These are phyloP conservation scores for Dastarcus helophoroides DNA, from an alignment of 2,888 invertebrate genomes.

Conservation along the genomic window DNA sequence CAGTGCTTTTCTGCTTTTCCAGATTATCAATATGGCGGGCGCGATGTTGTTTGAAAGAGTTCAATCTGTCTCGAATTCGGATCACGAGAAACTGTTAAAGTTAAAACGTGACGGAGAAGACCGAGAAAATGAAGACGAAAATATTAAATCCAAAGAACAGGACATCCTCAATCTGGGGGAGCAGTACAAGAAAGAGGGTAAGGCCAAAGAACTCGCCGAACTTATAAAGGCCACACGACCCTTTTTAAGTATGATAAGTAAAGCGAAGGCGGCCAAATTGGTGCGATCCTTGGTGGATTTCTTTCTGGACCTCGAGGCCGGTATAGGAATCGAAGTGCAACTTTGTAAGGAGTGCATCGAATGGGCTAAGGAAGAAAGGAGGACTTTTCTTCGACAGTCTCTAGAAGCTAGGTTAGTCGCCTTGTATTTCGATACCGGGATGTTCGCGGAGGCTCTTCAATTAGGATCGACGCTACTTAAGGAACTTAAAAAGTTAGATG, in stretches of 20 bases:
- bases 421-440: conserved; percentile 84
- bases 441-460: conserved; percentile 76
- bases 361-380: conserved; percentile 97
- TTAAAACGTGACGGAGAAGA: conserved; percentile 65
- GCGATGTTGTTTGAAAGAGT: conserved; percentile 82
- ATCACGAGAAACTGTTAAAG: conserved; percentile 67
- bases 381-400: conserved; percentile 93
- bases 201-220: conserved; percentile 83
- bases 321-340: conserved; percentile 88
- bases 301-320: conserved; percentile 93
- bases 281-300: conserved; percentile 94
- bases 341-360: conserved; percentile 96
- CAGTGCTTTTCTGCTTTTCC: conserved; percentile 40
- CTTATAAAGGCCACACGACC: conserved; percentile 92
- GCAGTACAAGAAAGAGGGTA: conserved; percentile 84
- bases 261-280: conserved; percentile 98
- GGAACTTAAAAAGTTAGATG: conserved; percentile 97
- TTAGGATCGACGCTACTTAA: conserved; percentile 78
- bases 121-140: conserved; percentile 80
- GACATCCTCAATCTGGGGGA: conserved; percentile 88
- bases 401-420: conserved; percentile 91
- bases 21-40: conserved; percentile 62
- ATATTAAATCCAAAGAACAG: conserved; percentile 84
- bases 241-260: conserved; percentile 89
- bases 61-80: conserved; percentile 62